These are phyloP conservation scores for Sylvicola cinctus DNA, from an alignment of 2,888 invertebrate species.

Conservation along the genomic window DNA sequence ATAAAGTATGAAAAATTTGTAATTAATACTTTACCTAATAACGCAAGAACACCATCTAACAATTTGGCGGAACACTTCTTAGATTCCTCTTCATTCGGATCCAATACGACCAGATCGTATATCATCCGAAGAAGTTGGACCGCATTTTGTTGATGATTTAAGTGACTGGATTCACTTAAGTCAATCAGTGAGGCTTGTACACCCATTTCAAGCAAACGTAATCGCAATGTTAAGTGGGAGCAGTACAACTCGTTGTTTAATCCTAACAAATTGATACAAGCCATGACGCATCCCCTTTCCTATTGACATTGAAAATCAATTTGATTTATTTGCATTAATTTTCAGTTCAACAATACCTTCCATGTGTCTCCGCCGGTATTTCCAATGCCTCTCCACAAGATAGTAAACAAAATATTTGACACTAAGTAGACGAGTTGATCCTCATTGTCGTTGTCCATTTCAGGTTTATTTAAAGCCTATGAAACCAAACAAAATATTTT, in stretches of 20 bases:
- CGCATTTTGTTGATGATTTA: slow-evolving; percentile 29
- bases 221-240: slow-evolving; percentile 31
- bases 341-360: slow-evolving; percentile 27
- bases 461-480: background rate
- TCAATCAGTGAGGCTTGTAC: slow-evolving; percentile 35
- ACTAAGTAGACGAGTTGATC: slow-evolving; percentile 36
- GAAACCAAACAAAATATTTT: too few relatives aligned
- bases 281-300: slow-evolving; percentile 36
- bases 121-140: slow-evolving; percentile 33
- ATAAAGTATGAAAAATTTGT: background rate
- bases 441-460: slow-evolving; percentile 25
- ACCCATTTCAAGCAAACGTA: slow-evolving; percentile 35
- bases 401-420: slow-evolving; percentile 31
- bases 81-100: slow-evolving; percentile 28
- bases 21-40: slow-evolving; percentile 15
- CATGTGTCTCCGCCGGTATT: slow-evolving; percentile 32
- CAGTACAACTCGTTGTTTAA: slow-evolving; percentile 33
- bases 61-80: slow-evolving; percentile 31
- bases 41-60: slow-evolving; percentile 31
- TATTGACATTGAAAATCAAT: slow-evolving; percentile 9
- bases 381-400: slow-evolving; percentile 38
- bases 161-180: slow-evolving; percentile 28
- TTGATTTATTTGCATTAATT: background rate
- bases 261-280: slow-evolving; percentile 34
- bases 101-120: slow-evolving; percentile 33